Conservation (phyloP, 2,797 vertebrate species). For the Sebastolobus altivelis region DNA sequence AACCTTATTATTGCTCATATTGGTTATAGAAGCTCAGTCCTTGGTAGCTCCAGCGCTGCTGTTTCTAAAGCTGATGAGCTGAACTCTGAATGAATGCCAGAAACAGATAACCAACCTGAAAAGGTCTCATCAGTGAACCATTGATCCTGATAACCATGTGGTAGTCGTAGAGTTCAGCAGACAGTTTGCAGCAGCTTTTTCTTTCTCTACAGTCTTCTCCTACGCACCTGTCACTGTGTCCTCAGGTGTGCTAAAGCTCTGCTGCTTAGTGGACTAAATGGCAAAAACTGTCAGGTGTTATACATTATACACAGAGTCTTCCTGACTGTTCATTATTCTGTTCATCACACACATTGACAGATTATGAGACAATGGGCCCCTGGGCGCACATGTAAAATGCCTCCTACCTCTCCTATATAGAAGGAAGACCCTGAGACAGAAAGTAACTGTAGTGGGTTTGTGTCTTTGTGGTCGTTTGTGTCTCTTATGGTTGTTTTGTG, state of each 20-base stretch:
- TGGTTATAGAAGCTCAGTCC: background rate
- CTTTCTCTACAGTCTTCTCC: background rate
- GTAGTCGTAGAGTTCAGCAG: slow-evolving; percentile 1
- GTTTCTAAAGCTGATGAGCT: background rate
- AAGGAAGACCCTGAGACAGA: background rate
- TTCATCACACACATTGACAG: background rate
- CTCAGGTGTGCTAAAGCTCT: slow-evolving; percentile 10
- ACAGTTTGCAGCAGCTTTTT: slow-evolving; percentile 2
- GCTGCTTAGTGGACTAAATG: background rate
- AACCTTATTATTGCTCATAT: background rate
- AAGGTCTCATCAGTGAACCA: background rate
- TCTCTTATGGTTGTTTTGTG: background rate
- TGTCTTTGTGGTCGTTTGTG: background rate
- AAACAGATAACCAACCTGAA: background rate
- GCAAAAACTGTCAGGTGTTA: background rate
- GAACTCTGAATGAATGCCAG: background rate
- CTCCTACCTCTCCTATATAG: no score
- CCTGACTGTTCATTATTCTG: background rate
- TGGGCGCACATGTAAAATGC: background rate
- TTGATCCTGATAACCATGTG: background rate
- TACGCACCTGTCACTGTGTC: background rate
- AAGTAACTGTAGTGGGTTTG: background rate
- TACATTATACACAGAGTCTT: background rate
- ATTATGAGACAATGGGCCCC: background rate
- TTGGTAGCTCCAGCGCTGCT: background rate